Evolutionary conservation across 2,888 invertebrate species (phyloP).

Genomic region (Acronicta aceris): DNA sequence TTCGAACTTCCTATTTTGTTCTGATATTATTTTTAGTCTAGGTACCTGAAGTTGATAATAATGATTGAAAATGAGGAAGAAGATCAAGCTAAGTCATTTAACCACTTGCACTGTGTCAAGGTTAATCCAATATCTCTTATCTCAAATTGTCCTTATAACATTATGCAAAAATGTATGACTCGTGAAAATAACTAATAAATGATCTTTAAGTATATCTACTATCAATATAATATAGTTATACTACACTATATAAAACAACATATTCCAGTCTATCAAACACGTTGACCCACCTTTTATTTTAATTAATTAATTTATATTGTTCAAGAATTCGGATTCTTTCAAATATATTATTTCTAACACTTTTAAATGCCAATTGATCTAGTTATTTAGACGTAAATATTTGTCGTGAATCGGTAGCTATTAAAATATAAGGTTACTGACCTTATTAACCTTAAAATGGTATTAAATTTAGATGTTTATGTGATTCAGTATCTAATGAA

Average conservation of each 20-base stretch:
- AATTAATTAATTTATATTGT: slow-evolving; percentile 18
- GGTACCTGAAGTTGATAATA: no score
- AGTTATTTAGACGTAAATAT: slow-evolving; percentile 25
- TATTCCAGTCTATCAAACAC: background rate
- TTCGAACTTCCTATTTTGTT: no score
- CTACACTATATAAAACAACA: no score
- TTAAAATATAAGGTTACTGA: slow-evolving; percentile 45
- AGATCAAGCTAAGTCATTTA: background rate
- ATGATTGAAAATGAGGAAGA: background rate
- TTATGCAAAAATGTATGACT: background rate
- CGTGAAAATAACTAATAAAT: background rate
- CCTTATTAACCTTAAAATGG: slow-evolving; percentile 21
- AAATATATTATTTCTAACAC: slow-evolving; percentile 15
- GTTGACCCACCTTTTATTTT: slow-evolving; percentile 2
- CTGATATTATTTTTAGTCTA: no score
- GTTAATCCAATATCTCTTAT: background rate
- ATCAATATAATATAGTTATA: background rate
- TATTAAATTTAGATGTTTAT: slow-evolving; percentile 34
- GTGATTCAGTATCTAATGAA: slow-evolving; percentile 30
- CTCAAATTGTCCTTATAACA: background rate
- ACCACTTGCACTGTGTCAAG: background rate
- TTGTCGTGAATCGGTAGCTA: slow-evolving; percentile 23
- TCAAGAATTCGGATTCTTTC: background rate
- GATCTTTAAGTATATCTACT: background rate
- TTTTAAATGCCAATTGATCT: slow-evolving; percentile 48